A percentile compares a stretch with the other conserved stretches of the same genome.
These are phyloP conservation scores for Osmerus mordax DNA, from an alignment of 2,113 vertebrate genomes.

Conservation along the genomic window DNA sequence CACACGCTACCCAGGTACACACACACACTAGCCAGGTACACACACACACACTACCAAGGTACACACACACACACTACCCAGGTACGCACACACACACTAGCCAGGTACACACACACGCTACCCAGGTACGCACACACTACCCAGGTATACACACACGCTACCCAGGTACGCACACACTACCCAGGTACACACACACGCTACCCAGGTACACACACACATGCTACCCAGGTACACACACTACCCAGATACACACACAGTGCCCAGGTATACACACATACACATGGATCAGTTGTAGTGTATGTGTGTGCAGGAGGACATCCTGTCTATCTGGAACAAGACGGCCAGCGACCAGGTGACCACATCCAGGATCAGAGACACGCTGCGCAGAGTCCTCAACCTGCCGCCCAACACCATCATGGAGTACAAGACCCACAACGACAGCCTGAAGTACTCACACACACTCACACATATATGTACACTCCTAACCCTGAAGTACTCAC, in stretches of 20 bases:
- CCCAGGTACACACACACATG: conserved; percentile 55
- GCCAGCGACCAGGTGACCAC: conserved; percentile 71
- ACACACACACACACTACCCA: too few relatives aligned
- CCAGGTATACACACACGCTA: background rate
- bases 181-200: background rate
- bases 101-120: background rate
- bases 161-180: background rate
- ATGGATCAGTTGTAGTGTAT: background rate
- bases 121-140: background rate
- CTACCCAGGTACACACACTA: background rate
- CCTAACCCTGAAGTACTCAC: too few relatives aligned
- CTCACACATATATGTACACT: background rate
- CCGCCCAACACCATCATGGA: conserved; percentile 72
- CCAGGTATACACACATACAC: background rate
- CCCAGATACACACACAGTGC: background rate
- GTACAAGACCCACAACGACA: conserved; percentile 67
- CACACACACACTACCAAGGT: background rate
- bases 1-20: background rate
- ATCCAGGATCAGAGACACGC: conserved; percentile 70
- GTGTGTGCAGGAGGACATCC: background rate
- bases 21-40: background rate
- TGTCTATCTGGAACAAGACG: conserved; percentile 67
- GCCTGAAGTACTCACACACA: conserved; percentile 28
- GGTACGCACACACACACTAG: background rate
- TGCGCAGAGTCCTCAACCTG: conserved; percentile 72